Conservation (phyloP, 2,888 invertebrate genomes). For the Margaritifera margaritifera region DNA sequence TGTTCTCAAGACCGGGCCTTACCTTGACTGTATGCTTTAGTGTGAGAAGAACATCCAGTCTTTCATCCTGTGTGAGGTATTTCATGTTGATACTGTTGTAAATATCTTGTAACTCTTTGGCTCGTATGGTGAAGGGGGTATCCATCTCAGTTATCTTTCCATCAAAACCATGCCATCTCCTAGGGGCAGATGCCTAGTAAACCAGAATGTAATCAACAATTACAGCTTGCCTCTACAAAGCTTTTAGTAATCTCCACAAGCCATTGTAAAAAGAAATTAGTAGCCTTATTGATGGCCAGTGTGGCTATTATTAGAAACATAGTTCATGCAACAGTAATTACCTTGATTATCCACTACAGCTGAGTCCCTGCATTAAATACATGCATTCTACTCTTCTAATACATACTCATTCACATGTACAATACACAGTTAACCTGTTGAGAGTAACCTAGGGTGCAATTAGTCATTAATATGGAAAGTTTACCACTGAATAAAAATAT, state of each 20-base stretch:
- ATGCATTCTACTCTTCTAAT: too few relatives aligned
- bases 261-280: background rate
- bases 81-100: conserved; percentile 80
- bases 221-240: too few relatives aligned
- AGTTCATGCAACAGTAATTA: too few relatives aligned
- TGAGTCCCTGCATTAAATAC: too few relatives aligned
- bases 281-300: background rate
- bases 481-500: too few relatives aligned
- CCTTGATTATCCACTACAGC: too few relatives aligned
- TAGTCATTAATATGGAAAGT: too few relatives aligned
- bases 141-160: conserved; percentile 84
- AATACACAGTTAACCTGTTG: too few relatives aligned
- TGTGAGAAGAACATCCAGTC: conserved; percentile 82
- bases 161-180: conserved; percentile 84
- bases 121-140: conserved; percentile 85
- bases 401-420: too few relatives aligned
- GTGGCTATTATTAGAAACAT: too few relatives aligned
- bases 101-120: conserved; percentile 82
- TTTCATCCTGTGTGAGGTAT: conserved; percentile 78
- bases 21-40: conserved; percentile 81
- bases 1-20: background rate
- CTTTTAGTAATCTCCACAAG: too few relatives aligned
- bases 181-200: conserved; percentile 76
- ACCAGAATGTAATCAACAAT: background rate
- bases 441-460: too few relatives aligned